Base-by-base conservation (phyloP, 2,888 invertebrate species). In the Thera britannica region DNA sequence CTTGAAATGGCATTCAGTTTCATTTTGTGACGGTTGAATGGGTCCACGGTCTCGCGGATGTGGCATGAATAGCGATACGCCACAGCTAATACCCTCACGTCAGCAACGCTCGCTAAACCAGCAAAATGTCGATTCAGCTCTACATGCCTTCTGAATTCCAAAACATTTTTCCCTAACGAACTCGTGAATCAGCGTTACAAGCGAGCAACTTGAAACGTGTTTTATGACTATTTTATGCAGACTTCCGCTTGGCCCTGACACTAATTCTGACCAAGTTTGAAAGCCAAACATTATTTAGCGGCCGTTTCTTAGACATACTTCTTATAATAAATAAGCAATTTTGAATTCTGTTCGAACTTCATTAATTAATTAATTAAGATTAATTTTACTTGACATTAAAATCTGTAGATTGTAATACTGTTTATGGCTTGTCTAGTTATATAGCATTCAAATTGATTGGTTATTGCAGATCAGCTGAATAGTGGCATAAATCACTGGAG, bases 21-120 rank as follows among this genome's bases (percentile, higher is more conserved):
- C 84, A 80, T 87, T 87, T 87, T 86, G 88, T 85, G 88, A 90
- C 86, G 86, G 81, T 82, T 89, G 87, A 90, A 89, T 89, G 88
- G 85, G 80, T 79, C 80, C 83, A 79, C 80, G 79, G 80, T 81
- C 83, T 81, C 75, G 79, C 80, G 79, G 78, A 83, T 83, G 80
- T 83, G 83, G 70, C 83, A 82, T 81, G 84, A 81, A 84, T 83
- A 83, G 79, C 79, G 80, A 78, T 81, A 70, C 62, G 62, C 63
- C 67, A 52, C 57, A 51, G 41, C 46, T 6, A 58, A 66, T 64
- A 70, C 63, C 57, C 58, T 63, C 59, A 52, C 55, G 54, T 68
- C 58, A 66, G 67, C 60, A 51, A 58, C 38, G 60, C 23, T 23
- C 23, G 23, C 23, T 23, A 55, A 34, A 56, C 48, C 57, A 57